Evolutionary conservation across 1,140 invertebrate species (phyloP).

Genomic region (Brachionus plicatilis): DNA sequence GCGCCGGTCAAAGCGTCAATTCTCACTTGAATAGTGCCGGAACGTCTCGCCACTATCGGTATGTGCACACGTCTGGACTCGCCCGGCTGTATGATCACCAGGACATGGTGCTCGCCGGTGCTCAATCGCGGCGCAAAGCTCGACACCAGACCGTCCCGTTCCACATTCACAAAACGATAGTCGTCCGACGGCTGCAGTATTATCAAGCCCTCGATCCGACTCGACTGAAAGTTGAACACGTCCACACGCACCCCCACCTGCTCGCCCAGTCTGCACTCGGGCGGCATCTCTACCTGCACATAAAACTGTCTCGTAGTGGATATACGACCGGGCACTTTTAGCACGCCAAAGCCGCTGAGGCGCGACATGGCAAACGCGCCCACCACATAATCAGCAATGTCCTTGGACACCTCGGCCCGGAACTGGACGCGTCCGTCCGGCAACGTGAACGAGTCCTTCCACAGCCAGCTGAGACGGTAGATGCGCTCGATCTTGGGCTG

Average conservation of each 20-base stretch:
- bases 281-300: constrained; percentile 88
- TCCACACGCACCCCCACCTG: constrained; percentile 84
- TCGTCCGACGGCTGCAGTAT: constrained; percentile 68
- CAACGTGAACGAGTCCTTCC: constrained; percentile 43
- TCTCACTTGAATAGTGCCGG: not conserved
- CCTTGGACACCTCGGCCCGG: constrained; percentile 73
- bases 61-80: constrained; percentile 4
- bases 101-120: constrained; percentile 20
- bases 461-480: constrained; percentile 27
- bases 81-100: constrained; percentile 1
- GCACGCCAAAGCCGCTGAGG: constrained; percentile 75
- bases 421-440: constrained; percentile 61
- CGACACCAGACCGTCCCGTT: constrained; percentile 75
- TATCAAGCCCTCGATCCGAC: constrained; percentile 67
- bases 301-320: constrained; percentile 79
- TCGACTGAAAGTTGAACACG: constrained; percentile 68
- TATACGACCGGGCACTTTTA: constrained; percentile 64
- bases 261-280: constrained; percentile 74
- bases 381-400: constrained; percentile 82
- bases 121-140: constrained; percentile 61
- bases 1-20: constrained; percentile 5
- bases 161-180: constrained; percentile 90
- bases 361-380: constrained; percentile 83
- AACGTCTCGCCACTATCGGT: constrained; percentile 44
- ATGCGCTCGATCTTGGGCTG: constrained; percentile 60